Evolutionary conservation across 2,888 invertebrate species (phyloP).

Genomic region (Dryobotodes eremita): DNA sequence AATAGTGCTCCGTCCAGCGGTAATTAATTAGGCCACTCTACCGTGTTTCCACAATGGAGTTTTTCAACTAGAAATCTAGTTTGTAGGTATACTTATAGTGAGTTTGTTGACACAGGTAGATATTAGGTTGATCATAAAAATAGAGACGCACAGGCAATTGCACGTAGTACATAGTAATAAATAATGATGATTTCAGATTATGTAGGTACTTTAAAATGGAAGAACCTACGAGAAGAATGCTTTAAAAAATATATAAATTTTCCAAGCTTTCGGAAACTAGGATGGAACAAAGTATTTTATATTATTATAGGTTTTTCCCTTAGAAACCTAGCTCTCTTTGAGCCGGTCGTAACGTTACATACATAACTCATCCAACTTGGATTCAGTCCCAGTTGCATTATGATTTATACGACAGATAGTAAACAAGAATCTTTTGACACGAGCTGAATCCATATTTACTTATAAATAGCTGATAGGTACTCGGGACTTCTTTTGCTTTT

Average conservation of each 20-base stretch:
- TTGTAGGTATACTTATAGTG: neutral
- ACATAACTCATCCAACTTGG: slow-evolving; percentile 30
- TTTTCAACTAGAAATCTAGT: slow-evolving; percentile 12
- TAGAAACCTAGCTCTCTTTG: neutral
- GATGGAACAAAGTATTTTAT: slow-evolving; percentile 6
- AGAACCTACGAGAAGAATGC: neutral
- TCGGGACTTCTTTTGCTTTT: too few relatives aligned
- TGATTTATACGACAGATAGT: slow-evolving; percentile 37
- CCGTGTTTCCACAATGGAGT: slow-evolving; percentile 63
- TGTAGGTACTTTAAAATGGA: neutral
- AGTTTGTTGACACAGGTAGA: neutral
- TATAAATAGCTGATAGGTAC: neutral
- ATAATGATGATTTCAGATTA: neutral
- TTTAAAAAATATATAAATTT: neutral
- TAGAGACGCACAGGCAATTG: neutral
- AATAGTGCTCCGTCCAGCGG: slow-evolving; percentile 66
- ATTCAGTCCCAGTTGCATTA: slow-evolving; percentile 33
- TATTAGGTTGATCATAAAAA: neutral
- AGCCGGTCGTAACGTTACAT: neutral
- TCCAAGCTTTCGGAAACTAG: neutral
- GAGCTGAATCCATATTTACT: slow-evolving; percentile 7
- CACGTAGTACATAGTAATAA: neutral
- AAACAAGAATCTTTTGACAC: slow-evolving; percentile 25
- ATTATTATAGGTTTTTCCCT: slow-evolving; percentile 5
- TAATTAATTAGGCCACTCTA: slow-evolving; percentile 71